phyloP scores from a whole-genome alignment of 2,113 vertebrate species.

The Chaetops frenatus region DNA sequence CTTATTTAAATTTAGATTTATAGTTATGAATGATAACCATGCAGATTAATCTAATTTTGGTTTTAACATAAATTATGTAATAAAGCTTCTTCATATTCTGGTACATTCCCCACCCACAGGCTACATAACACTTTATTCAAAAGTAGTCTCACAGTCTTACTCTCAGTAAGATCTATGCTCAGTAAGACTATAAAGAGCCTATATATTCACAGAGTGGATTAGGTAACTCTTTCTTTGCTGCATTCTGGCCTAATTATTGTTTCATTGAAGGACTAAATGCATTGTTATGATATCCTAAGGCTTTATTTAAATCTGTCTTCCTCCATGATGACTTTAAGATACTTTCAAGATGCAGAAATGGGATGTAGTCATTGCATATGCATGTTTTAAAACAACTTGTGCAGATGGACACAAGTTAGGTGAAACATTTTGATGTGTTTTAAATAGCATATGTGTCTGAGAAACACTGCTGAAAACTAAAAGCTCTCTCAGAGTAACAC shows the following conservation, averaged over 20 bases:
- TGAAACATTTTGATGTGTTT: background rate
- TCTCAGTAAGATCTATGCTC: background rate
- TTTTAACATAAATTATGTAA: background rate
- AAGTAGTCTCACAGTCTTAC: background rate
- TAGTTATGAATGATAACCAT: background rate
- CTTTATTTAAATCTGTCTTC: background rate
- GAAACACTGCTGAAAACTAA: background rate
- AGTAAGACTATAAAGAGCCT: background rate
- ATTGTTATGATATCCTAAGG: background rate
- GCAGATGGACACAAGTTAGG: background rate
- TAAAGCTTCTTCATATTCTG: constrained; percentile 4
- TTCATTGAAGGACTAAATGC: background rate
- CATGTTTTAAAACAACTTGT: background rate
- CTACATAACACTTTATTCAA: background rate
- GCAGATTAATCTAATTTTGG: background rate
- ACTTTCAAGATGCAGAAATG: background rate
- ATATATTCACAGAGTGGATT: background rate
- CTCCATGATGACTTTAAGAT: background rate
- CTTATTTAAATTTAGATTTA: background rate
- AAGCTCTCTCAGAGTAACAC: background rate
- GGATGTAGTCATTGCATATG: background rate
- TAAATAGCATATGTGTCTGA: background rate
- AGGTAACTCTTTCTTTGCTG: background rate
- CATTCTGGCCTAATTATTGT: background rate
- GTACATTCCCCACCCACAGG: background rate